phyloP scores from a whole-genome alignment of 2,797 vertebrate species.

The Aulostomus chinensis region DNA sequence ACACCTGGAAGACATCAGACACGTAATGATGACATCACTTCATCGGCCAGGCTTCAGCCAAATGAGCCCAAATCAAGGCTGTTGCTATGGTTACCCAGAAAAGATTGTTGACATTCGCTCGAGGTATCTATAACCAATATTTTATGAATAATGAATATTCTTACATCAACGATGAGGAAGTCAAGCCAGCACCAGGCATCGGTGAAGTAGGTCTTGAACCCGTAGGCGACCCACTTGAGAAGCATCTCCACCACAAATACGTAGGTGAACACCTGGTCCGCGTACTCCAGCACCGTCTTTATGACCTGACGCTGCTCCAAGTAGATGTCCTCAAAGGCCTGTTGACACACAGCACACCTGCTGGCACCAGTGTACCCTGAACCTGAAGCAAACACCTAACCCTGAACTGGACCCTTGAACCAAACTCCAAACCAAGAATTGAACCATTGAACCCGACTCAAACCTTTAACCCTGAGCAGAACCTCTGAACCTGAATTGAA shows the following conservation, averaged over 20 bases:
- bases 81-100: not conserved
- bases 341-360: slow-evolving; percentile 4
- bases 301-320: slow-evolving; percentile 86
- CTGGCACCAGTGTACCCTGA: too few relatives aligned
- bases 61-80: too few relatives aligned
- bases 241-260: slow-evolving; percentile 94
- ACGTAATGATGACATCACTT: too few relatives aligned
- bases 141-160: slow-evolving; percentile 29
- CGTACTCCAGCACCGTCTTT: slow-evolving; percentile 89
- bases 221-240: slow-evolving; percentile 94
- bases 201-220: slow-evolving; percentile 95
- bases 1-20: slow-evolving; percentile 89
- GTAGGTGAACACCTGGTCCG: slow-evolving; percentile 94
- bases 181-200: slow-evolving; percentile 98
- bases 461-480: too few relatives aligned
- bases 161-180: slow-evolving; percentile 94
- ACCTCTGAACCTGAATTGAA: too few relatives aligned
- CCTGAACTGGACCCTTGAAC: too few relatives aligned
- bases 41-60: too few relatives aligned
- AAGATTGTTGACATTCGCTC: too few relatives aligned
- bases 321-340: slow-evolving; percentile 97
- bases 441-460: too few relatives aligned
- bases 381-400: too few relatives aligned
- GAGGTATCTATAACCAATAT: not conserved
- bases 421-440: too few relatives aligned